Percentiles rank a stretch among this genome's conserved stretches.
Evolutionary conservation across 2,797 vertebrate species (phyloP).

Genomic region (Tachyglossus aculeatus): DNA sequence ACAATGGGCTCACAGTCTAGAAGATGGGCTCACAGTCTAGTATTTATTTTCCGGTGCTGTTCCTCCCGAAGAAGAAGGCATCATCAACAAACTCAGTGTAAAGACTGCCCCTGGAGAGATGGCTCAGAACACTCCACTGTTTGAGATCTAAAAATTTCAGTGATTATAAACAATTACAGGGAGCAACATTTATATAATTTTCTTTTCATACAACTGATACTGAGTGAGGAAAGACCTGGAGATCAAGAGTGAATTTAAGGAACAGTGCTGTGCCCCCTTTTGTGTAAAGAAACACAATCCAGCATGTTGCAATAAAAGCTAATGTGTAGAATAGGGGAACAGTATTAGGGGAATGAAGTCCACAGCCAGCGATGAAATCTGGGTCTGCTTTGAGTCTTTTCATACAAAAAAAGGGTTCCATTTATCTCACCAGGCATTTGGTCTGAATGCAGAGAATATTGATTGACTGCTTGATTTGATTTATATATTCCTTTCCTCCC

Average conservation of each 20-base stretch:
- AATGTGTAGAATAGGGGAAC: slow-evolving; percentile 39
- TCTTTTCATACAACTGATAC: slow-evolving; percentile 58
- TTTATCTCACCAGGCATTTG: neutral
- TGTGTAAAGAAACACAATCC: slow-evolving; percentile 48
- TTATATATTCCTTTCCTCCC: neutral
- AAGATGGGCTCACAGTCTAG: too few relatives aligned
- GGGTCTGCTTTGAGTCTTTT: too few relatives aligned
- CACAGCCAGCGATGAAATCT: too few relatives aligned
- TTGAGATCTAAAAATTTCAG: slow-evolving; percentile 57
- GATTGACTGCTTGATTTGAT: neutral
- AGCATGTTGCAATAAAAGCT: slow-evolving; percentile 47
- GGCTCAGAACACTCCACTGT: slow-evolving; percentile 57
- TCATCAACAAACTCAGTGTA: slow-evolving; percentile 46
- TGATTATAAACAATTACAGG: slow-evolving; percentile 65
- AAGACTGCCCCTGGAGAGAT: slow-evolving; percentile 48
- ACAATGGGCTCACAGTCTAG: too few relatives aligned
- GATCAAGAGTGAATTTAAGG: slow-evolving; percentile 38
- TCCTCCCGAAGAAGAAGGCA: too few relatives aligned
- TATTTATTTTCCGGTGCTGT: too few relatives aligned
- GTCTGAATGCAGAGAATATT: neutral
- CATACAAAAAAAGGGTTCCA: too few relatives aligned
- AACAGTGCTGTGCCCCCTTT: slow-evolving; percentile 33
- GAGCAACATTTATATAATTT: slow-evolving; percentile 61
- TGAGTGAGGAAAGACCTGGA: slow-evolving; percentile 47
- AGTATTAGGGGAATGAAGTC: slow-evolving; percentile 57